Evolutionary conservation across 2,797 vertebrate genomes (phyloP).

Genomic region (Acipenser oxyrinchus): DNA sequence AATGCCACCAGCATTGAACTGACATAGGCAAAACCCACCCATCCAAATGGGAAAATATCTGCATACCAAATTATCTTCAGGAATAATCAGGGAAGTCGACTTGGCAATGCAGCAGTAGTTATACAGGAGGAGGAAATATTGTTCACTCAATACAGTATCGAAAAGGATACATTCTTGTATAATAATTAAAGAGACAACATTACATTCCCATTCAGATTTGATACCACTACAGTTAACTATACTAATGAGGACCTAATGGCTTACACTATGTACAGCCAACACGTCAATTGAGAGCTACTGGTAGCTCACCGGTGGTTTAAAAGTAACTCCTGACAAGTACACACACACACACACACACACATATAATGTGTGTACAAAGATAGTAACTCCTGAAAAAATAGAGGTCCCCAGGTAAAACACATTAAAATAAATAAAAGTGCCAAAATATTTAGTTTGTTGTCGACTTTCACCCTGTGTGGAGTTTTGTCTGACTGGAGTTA

Average conservation of each 20-base stretch:
- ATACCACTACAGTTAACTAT: conserved; percentile 63
- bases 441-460: too few species aligned
- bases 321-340: too few species aligned
- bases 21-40: conserved; percentile 65
- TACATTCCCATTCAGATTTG: conserved; percentile 72
- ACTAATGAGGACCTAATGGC: conserved; percentile 63
- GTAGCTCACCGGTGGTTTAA: too few species aligned
- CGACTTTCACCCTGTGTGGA: too few species aligned
- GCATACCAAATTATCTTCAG: conserved; percentile 71
- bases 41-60: conserved; percentile 74
- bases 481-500: too few species aligned
- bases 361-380: too few species aligned
- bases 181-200: conserved; percentile 68
- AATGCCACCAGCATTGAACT: conserved; percentile 64
- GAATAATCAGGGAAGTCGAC: conserved; percentile 39
- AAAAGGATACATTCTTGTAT: conserved; percentile 44
- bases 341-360: too few species aligned
- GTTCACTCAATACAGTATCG: conserved; percentile 56
- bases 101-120: conserved; percentile 44
- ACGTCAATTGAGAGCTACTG: too few species aligned
- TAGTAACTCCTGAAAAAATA: too few species aligned
- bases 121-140: conserved; percentile 51
- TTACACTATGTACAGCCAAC: too few species aligned
- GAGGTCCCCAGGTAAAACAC: too few species aligned
- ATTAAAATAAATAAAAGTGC: too few species aligned